Evolutionary conservation across 23 tunicate genomes (phyloP), one percentile per base, ranked within the genome.

Genomic region (Halocynthia roretzi): DNA sequence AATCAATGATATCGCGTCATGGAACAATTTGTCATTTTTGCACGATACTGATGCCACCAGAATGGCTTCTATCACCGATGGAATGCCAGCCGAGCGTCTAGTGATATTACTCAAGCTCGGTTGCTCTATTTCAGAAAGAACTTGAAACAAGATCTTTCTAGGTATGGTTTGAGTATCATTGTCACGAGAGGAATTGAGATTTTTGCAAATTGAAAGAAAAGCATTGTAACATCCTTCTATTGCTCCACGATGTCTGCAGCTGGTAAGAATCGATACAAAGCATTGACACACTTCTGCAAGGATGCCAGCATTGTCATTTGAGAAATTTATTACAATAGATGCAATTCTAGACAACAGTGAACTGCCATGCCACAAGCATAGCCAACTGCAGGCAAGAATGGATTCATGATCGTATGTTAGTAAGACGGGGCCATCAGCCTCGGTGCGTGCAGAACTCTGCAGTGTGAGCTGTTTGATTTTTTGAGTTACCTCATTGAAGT

Each of bases 231-330:
- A 81, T 15, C 90, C 78, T 75, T 91, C 97, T 23, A 91, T 71
- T 8, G 91, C 90, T 10, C 97, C 97, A 51, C 87, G 67, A 65
- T 91, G 97, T 6, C 97, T 79, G 62, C 97, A 91, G 50, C 68
- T 61, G 7, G 84, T 61, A 54, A 91, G 52, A 22, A 85, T 67
- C 2, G 56, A 52, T 5, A 76, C 70, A 61, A 81, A 77, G 2
- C 62, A 52, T 10, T 75, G 8, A 64, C 76, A 76, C 7, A 78
- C 51, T 11, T 67, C 23, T 7, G 68, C 52, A 7, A 81, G 51
- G 52, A 71, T 7, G 5, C 8, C 52, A n/a, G 62, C 52, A 15
- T 60, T 52, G 56, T 67, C 72, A 60, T 5, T 60, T 54, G 12
- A 17, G 7, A 23, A n/a, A 50, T 60, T 62, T 12, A 6, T 66